These are phyloP conservation scores for Archips xylosteana DNA, from an alignment of 2,888 invertebrate species.

Conservation along the genomic window DNA sequence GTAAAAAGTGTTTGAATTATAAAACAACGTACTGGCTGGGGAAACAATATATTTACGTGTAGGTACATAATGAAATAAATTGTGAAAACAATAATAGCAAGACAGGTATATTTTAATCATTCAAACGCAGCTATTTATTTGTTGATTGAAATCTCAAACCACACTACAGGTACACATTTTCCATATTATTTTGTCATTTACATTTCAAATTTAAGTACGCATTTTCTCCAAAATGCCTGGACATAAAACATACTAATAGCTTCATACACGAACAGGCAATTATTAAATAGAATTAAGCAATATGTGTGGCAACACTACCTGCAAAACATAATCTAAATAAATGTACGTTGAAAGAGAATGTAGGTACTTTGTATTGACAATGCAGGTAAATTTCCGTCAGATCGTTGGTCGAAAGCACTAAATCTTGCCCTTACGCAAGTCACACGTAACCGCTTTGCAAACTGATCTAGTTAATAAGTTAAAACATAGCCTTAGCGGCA, in stretches of 20 bases:
- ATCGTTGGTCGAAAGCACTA: conserved; percentile 26
- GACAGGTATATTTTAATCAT: too few relatives aligned
- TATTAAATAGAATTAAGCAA: not conserved
- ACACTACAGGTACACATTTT: too few relatives aligned
- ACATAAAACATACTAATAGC: not conserved
- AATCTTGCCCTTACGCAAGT: conserved; percentile 51
- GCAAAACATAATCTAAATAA: conserved; percentile 27
- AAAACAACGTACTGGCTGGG: not conserved
- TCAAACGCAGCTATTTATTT: not conserved
- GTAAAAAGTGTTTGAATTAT: not conserved
- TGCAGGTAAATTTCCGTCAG: conserved; percentile 30
- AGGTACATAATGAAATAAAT: too few relatives aligned
- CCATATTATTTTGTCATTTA: not conserved
- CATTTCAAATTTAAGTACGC: not conserved
- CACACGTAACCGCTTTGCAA: conserved; percentile 52
- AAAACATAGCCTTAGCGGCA: conserved; percentile 36
- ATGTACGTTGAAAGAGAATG: conserved; percentile 17
- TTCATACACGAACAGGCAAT: not conserved
- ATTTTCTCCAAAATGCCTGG: not conserved
- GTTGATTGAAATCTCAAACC: not conserved
- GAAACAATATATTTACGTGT: not conserved
- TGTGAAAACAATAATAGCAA: not conserved
- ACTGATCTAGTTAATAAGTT: conserved; percentile 52
- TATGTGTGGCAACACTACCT: conserved; percentile 4
- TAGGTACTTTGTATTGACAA: conserved; percentile 30